Evolutionary conservation across 2,113 vertebrate genomes (phyloP), one percentile per base, ranked within the genome.

Genomic region (Rousettus leschenaultii): DNA sequence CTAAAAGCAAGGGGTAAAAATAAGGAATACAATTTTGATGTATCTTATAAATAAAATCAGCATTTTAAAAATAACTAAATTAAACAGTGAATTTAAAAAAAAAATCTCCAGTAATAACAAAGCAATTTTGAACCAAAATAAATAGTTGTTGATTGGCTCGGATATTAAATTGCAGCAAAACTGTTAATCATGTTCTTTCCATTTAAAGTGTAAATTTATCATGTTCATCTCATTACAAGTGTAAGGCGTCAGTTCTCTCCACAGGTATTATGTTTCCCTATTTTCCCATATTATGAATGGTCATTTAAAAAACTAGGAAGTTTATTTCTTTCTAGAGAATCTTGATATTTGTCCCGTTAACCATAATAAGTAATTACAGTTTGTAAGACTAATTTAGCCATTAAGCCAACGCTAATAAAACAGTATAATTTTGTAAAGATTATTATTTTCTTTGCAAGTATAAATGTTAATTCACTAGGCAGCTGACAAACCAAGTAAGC

Each of bases 1-100:
- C 82, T 85, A 97, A 97, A 95, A 91, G 28, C 43, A 96, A 74
- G 14, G 16, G 40, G 24, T 71, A 94, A 93, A 95, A 92, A 75
- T 45, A 95, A 92, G 88, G 40, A 88, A 45, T 26, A 92, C 10
- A 95, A 89, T 89, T 90, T 45, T 86, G 30, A 95, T 85, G 28
- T 65, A 77, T 33, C 53, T 87, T 30, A 12, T 83, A 96, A 96
- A 78, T 53, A 28, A 95, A 95, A 83, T 82, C 66, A 87, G 65
- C 66, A 90, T 43, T 88, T 13, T 22, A 38, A 65, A 77, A 83
- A 51, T 3, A 77, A 11, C 35, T 79, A 73, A 93, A 94, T 89
- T 75, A 92, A 83, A 63, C 16, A 53, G 26, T 75, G 19, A 82
- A 85, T 95, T 94, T 14, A 8, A 12, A 5, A 22, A 21, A 84